These are phyloP conservation scores for Lucinisca nassula DNA, from an alignment of 2,888 invertebrate species.

Conservation along the genomic window DNA sequence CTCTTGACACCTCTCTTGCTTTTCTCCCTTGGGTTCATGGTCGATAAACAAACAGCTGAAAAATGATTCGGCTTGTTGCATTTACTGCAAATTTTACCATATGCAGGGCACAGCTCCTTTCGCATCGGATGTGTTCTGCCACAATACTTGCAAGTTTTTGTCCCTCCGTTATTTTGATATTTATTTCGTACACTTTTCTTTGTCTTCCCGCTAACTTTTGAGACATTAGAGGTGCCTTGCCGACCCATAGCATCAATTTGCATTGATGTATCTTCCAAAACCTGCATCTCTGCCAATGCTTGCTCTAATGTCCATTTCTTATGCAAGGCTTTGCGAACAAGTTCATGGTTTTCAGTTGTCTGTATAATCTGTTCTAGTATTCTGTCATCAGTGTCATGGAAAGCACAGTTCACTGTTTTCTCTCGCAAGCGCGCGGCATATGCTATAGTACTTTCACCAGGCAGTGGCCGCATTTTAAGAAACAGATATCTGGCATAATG, in stretches of 20 bases:
- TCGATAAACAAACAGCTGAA: slow-evolving; percentile 10
- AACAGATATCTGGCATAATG: too few species aligned
- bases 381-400: neutral
- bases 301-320: neutral
- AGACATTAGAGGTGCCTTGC: too few species aligned
- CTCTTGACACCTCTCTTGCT: neutral
- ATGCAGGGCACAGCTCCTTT: neutral
- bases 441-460: neutral
- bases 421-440: neutral
- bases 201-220: too few species aligned
- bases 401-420: neutral
- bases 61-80: slow-evolving; percentile 18
- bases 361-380: slow-evolving; percentile 11
- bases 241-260: too few species aligned
- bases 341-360: neutral
- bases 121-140: neutral
- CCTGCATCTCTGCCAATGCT: neutral
- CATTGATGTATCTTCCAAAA: neutral
- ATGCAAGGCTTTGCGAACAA: neutral
- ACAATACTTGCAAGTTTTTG: neutral
- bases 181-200: too few species aligned
- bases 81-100: slow-evolving; percentile 1
- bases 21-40: neutral
- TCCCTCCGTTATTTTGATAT: neutral
- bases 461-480: neutral